Percentiles rank a stretch among this genome's conserved stretches.
phyloP scores from a whole-genome alignment of 64 coral and sea anemone genomes.

The Montipora cactus region DNA sequence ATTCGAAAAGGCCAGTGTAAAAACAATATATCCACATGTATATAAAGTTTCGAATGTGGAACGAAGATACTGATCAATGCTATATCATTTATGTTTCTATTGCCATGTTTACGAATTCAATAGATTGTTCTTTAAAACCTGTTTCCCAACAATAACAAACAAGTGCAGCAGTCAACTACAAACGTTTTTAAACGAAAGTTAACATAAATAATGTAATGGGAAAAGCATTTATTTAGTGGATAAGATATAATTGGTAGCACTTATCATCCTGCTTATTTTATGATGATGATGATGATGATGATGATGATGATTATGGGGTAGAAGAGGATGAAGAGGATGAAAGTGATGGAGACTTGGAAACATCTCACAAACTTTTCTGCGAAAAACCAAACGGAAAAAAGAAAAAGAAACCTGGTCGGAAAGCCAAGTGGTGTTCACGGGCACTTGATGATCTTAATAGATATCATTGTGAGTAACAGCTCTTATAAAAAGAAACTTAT shows the following conservation, averaged over 20 bases:
- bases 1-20: neutral
- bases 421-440: conserved; percentile 47
- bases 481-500: conserved; percentile 69
- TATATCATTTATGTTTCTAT: neutral
- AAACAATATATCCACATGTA: neutral
- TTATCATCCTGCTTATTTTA: neutral
- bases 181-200: neutral
- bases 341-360: conserved; percentile 34
- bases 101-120: neutral
- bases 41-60: neutral
- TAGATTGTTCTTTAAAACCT: neutral
- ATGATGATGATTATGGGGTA: neutral
- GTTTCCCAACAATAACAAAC: neutral
- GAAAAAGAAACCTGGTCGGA: conserved; percentile 38
- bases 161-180: too few relatives aligned
- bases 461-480: conserved; percentile 37
- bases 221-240: conserved; percentile 7
- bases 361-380: neutral
- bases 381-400: neutral
- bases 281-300: neutral
- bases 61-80: neutral
- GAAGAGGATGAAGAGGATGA: conserved; percentile 27
- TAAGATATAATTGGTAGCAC: neutral
- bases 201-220: conserved; percentile 3
- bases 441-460: conserved; percentile 46